phyloP scores from a whole-genome alignment of 2,888 invertebrate species.

The Pterostichus madidus region DNA sequence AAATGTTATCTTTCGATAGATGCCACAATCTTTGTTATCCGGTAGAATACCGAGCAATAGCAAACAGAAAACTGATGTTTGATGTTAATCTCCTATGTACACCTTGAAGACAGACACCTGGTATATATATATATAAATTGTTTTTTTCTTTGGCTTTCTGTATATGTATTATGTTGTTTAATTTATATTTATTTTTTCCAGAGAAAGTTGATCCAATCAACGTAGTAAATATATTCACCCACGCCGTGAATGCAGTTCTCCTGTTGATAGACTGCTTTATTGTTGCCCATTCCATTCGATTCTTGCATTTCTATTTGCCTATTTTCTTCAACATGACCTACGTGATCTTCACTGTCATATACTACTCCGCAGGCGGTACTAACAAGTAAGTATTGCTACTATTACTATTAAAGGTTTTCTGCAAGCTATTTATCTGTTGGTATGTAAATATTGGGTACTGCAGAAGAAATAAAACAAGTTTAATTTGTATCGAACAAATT shows the following conservation, averaged over 20 bases:
- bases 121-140: no score
- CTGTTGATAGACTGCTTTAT: slow-evolving; percentile 87
- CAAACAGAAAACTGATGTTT: no score
- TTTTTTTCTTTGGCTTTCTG: no score
- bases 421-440: background rate
- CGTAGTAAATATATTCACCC: slow-evolving; percentile 55
- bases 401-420: background rate
- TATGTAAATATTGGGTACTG: no score
- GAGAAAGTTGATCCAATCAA: slow-evolving; percentile 51
- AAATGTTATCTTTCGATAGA: no score
- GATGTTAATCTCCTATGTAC: no score
- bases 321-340: slow-evolving; percentile 82
- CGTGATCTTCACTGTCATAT: slow-evolving; percentile 79
- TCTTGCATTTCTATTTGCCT: slow-evolving; percentile 82
- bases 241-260: slow-evolving; percentile 83
- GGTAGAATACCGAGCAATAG: no score
- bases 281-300: slow-evolving; percentile 85
- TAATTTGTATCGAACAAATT: no score
- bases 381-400: slow-evolving; percentile 54
- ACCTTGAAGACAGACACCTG: no score
- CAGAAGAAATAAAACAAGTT: no score
- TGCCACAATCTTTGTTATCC: no score
- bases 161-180: background rate
- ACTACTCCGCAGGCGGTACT: slow-evolving; percentile 48
- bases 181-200: slow-evolving; percentile 28